Evolutionary conservation across 2,113 vertebrate genomes (phyloP), one percentile per base, ranked within the genome.

Genomic region (Crocuta crocuta): DNA sequence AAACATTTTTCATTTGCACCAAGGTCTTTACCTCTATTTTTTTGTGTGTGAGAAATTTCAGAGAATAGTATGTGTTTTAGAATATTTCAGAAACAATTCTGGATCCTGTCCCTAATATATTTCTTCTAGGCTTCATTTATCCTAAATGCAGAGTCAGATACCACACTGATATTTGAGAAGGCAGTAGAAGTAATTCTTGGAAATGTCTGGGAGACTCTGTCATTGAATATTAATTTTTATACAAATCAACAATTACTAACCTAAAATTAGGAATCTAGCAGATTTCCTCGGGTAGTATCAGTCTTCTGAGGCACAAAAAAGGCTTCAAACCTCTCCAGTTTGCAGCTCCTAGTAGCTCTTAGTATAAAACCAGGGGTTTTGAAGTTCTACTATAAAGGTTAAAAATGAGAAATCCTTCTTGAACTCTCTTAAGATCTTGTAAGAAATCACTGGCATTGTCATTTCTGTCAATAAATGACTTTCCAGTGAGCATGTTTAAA

Each of bases 391-490:
- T 45, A 4, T 71, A 86, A 95, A 95, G 33, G 23, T 90, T 94
- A 68, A 76, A 93, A 88, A 85, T 71, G 45, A 89, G 85, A 95
- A 91, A 7, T 39, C 45, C 13, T 55, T 33, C 39, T 70, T 90
- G 48, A 94, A 70, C 28, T 55, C 31, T 90, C 23, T 79, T 45
- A 84, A 93, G 66, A 92, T 97, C 63, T n/a, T 94, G 0, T 92
- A 93, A 97, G 84, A 94, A 94, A 91, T 86, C 80, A 45, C 23
- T 82, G 50, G 68, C 55, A 84, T 90, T 94, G 83, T 80, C 61
- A 31, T 90, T 91, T 94, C 55, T 91, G 66, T 91, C 89, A 97
- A 89, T 86, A 89, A 94, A 53, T 96, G 53, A 86, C 33, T 45
- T 92, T 92, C 33, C 17, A 85, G 35, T 87, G 12, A 86, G 39